Base-by-base conservation (phyloP, 1,140 invertebrate genomes). In the Drosophila nigromelanica region DNA sequence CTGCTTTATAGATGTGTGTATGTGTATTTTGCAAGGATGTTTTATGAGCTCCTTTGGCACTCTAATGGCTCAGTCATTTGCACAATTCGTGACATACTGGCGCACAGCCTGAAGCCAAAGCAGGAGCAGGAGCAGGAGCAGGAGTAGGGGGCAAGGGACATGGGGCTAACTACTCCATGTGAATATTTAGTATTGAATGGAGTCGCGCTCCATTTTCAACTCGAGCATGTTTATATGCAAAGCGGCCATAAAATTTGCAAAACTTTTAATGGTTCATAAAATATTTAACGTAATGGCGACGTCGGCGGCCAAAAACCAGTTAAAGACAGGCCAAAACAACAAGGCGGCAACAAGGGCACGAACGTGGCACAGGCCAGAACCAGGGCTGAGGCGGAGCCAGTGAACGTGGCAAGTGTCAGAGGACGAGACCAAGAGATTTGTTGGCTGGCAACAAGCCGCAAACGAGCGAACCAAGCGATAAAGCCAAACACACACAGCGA, bases 201-300 rank as follows among this genome's bases (percentile, higher is more conserved):
- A 35, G 50, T 52, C 30, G 55, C 43, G 48, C 43, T 47, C 48
- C 63, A 54, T 69, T 62, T 73, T 61, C 68, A 50, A 48, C 55
- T 52, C 40, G 66, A 27, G 50, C 51, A 58, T 86, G 63, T 78
- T 68, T 87, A 78, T 87, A 87, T 87, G 83, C 83, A 87, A 87
- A 87, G 79, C 83, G 83, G 83, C 76, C 73, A 87, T 87, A 87
- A 87, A 87, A 87, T 87, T 89, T 89, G 80, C 66, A 89, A 86
- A 87, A 89, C 83, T 87, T 87, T 87, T 87, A 87, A 87, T 87
- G 83, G 83, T 89, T 89, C 83, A 87, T 87, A 89, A 89, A 87
- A 87, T 87, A 87, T 87, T 87, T 87, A 87, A 87, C 83, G 79
- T 87, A 87, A 89, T 87, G 71, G 69, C 54, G 33, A 40, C 60